Conservation (phyloP, 2,888 invertebrate species). For the Dysmachus trigonus region DNA sequence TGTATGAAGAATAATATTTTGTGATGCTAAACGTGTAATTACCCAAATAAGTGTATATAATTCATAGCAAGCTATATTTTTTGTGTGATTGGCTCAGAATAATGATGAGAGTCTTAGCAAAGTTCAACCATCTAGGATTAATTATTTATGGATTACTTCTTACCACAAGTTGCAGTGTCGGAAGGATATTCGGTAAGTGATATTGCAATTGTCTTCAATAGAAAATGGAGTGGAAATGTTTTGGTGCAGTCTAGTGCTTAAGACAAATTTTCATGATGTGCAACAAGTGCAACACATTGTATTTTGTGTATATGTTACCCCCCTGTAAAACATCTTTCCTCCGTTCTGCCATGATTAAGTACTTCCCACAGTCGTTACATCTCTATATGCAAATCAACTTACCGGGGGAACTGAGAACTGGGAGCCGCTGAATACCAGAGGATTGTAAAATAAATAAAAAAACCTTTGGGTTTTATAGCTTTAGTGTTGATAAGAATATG, state of each 20-base stretch:
- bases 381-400: conserved; percentile 26
- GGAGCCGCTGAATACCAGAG: not conserved
- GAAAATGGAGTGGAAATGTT: too few species aligned
- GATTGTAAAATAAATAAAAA: not conserved
- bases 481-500: not conserved
- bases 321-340: not conserved
- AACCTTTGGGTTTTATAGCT: not conserved
- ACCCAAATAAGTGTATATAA: not conserved
- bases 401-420: not conserved
- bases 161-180: conserved; percentile 56
- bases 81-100: conserved; percentile 42
- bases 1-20: not conserved
- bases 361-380: not conserved
- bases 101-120: conserved; percentile 63
- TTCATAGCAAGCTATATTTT: not conserved
- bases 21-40: not conserved
- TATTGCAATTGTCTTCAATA: not conserved
- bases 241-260: not conserved
- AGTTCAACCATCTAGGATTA: conserved; percentile 62
- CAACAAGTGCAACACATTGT: conserved; percentile 18
- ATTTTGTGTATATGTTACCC: not conserved
- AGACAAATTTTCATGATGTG: not conserved
- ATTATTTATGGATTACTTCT: conserved; percentile 63
- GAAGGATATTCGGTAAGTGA: conserved; percentile 64
- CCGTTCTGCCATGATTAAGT: not conserved